Evolutionary conservation across 2,113 vertebrate species (phyloP).

Genomic region (Delphinus delphis): DNA sequence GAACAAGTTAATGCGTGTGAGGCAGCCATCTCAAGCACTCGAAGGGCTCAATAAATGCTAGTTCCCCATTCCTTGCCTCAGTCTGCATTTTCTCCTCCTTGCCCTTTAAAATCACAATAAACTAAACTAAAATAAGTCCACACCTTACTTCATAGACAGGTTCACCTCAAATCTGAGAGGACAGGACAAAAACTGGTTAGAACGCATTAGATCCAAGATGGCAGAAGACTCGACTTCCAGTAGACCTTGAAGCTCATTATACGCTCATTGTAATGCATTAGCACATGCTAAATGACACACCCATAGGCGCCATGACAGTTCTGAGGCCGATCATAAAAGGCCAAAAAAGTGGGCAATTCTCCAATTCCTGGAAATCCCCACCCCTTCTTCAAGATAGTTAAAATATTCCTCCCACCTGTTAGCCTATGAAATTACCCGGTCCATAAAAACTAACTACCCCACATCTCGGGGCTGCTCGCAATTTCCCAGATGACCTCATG

Average conservation of each 20-base stretch:
- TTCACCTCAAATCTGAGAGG: not conserved
- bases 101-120: not conserved
- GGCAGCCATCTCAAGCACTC: not conserved
- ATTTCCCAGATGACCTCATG: not conserved
- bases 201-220: not conserved
- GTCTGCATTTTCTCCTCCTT: not conserved
- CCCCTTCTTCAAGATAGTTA: not conserved
- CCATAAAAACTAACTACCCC: not conserved
- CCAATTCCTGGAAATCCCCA: not conserved
- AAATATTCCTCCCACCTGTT: not conserved
- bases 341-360: not conserved
- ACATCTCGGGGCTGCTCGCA: not conserved
- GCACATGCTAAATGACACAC: too few species aligned
- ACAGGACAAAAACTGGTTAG: not conserved
- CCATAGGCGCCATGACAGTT: not conserved
- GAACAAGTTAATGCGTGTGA: not conserved
- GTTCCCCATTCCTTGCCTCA: not conserved
- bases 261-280: not conserved
- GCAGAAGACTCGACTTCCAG: too few species aligned
- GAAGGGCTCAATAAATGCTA: not conserved
- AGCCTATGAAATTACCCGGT: not conserved
- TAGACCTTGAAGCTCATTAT: not conserved
- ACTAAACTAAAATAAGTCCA: not conserved
- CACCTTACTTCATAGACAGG: not conserved
- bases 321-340: not conserved